phyloP scores from a whole-genome alignment of 1,140 invertebrate species.

The Holotrichia oblita region DNA sequence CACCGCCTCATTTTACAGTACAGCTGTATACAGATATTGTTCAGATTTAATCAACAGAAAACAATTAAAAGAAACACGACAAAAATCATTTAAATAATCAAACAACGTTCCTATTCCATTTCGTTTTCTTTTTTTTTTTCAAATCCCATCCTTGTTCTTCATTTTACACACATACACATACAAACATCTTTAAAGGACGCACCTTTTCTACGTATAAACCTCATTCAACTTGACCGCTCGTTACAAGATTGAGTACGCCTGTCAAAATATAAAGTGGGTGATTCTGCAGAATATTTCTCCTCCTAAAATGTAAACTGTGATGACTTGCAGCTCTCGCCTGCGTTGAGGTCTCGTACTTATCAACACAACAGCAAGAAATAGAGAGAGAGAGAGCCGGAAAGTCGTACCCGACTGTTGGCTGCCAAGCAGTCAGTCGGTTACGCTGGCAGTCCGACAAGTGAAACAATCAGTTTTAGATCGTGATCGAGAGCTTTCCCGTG shows the following conservation, averaged over 20 bases:
- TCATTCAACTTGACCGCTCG: neutral
- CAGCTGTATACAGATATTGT: no score
- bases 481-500: neutral
- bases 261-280: slow-evolving; percentile 38
- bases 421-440: neutral
- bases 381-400: no score
- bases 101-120: neutral
- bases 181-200: neutral
- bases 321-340: neutral
- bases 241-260: slow-evolving; percentile 20
- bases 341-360: neutral
- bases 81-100: neutral
- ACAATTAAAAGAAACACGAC: neutral
- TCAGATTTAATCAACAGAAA: neutral
- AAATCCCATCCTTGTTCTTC: no score
- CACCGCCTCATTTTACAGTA: no score
- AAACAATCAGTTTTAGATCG: slow-evolving; percentile 14
- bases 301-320: slow-evolving; percentile 20
- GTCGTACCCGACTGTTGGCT: no score
- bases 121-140: no score
- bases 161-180: no score
- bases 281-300: slow-evolving; percentile 33
- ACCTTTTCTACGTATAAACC: neutral
- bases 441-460: neutral
- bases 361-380: neutral